phyloP scores from a whole-genome alignment of 2,113 vertebrate genomes.

The Cyprinodon tularosa region DNA sequence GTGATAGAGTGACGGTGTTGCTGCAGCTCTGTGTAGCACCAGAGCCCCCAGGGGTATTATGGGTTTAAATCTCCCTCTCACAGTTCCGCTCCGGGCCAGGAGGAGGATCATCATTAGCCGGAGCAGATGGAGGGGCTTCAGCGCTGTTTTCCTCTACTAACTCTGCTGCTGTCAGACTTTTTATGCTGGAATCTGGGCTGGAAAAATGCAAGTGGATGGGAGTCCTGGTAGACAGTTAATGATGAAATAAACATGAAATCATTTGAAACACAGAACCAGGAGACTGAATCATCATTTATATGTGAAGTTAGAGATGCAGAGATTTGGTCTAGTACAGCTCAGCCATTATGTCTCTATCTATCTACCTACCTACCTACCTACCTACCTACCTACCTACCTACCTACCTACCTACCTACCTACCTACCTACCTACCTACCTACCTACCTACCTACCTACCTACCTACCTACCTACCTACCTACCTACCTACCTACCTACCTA shows the following conservation, averaged over 20 bases:
- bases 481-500: too few species aligned
- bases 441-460: too few species aligned
- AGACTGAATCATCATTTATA: slow-evolving; percentile 70
- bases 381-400: too few species aligned
- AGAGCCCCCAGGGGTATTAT: slow-evolving; percentile 67
- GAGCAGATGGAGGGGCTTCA: slow-evolving; percentile 71
- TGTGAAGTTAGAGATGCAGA: slow-evolving; percentile 45
- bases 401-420: too few species aligned
- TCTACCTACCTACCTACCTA: too few species aligned
- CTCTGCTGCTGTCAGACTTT: slow-evolving; percentile 45
- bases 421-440: too few species aligned
- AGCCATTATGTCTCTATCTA: background rate
- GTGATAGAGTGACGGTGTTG: slow-evolving; percentile 74
- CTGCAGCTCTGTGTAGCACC: slow-evolving; percentile 48
- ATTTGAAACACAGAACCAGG: slow-evolving; percentile 60
- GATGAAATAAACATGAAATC: slow-evolving; percentile 79
- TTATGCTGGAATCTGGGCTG: slow-evolving; percentile 69
- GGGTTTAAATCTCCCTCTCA: slow-evolving; percentile 74
- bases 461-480: too few species aligned
- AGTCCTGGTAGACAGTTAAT: slow-evolving; percentile 66
- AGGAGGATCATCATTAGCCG: slow-evolving; percentile 73
- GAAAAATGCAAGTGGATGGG: slow-evolving; percentile 40
- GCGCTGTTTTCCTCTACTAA: slow-evolving; percentile 35
- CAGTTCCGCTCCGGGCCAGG: slow-evolving; percentile 74
- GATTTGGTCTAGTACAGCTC: slow-evolving; percentile 31